These are phyloP conservation scores for Barnardius zonarius DNA, from an alignment of 2,113 vertebrate species.

Conservation along the genomic window DNA sequence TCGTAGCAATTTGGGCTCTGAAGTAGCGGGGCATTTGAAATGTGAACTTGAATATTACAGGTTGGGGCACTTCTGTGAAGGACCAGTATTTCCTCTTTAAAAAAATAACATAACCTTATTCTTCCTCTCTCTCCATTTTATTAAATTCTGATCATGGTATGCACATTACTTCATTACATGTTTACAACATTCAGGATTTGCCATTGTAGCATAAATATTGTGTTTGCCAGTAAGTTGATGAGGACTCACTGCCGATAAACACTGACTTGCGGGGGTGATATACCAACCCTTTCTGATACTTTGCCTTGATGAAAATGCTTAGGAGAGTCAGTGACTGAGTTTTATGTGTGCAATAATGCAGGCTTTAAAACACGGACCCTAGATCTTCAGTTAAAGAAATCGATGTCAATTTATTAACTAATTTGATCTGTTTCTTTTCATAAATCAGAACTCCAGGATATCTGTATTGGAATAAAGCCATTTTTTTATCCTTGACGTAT, in stretches of 20 bases:
- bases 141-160: not conserved
- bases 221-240: not conserved
- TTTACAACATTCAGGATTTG: not conserved
- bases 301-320: not conserved
- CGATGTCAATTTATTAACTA: not conserved
- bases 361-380: not conserved
- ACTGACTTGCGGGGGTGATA: not conserved
- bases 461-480: not conserved
- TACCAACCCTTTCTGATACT: not conserved
- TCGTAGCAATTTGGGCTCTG: not conserved
- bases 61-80: not conserved
- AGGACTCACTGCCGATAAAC: not conserved
- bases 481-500: not conserved
- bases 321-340: not conserved
- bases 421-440: not conserved
- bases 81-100: not conserved
- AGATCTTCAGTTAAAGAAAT: not conserved
- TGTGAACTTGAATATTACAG: not conserved
- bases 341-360: not conserved
- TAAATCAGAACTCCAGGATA: not conserved
- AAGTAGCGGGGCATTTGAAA: not conserved
- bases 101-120: not conserved
- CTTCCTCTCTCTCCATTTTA: not conserved
- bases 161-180: not conserved
- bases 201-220: not conserved